Evolutionary conservation across 2,888 invertebrate species (phyloP), one percentile per base, ranked within the genome.

Genomic region (Pseudanteris insignis): DNA sequence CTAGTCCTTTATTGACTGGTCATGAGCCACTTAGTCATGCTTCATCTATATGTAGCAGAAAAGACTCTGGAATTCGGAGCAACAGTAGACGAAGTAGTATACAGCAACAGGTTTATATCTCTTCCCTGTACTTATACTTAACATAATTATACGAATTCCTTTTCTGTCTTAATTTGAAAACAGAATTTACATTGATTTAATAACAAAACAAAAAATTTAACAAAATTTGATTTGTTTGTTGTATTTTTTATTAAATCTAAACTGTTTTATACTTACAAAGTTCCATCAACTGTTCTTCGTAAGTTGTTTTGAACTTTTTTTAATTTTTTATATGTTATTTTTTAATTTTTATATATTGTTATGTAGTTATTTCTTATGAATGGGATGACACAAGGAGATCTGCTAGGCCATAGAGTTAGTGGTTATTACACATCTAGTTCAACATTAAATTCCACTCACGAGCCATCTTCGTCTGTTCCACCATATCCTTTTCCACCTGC

Each of bases 371-470:
- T 84, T 74, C 84, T 86, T 12, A 82, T 87, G 72, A 71, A 76
- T 57, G 78, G 76, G 38, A 78, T 88, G 43, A 86, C 86, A 15
- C 89, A 90, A 70, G 86, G 87, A 32, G 89, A 91, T 67, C 85
- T 90, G 64, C 83, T 91, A 72, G 88, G 88, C 59, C 91, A 92
- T 67, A 84, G 93, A 24, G 92, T 92, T 1, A 93, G 93, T 21
- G 93, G 92, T 11, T 94, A 93, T 81, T 93, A 91, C 77, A 93
- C 92, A 2, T 92, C 92, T 51, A 92, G 91, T 73, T 92, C 91
- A 3, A 84, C 85, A 2, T 76, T 86, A 51, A 83, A 83, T 64
- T 81, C 82, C 6, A 73, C 69, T 30, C 80, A 75, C 26, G 80
- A 79, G 59, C 71, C 76, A 53, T 73, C 78, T 2, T 75, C 78